A percentile compares a stretch with the other conserved stretches of the same genome.
phyloP scores from a whole-genome alignment of 2,797 vertebrate species.

The Cyclopterus lumpus region DNA sequence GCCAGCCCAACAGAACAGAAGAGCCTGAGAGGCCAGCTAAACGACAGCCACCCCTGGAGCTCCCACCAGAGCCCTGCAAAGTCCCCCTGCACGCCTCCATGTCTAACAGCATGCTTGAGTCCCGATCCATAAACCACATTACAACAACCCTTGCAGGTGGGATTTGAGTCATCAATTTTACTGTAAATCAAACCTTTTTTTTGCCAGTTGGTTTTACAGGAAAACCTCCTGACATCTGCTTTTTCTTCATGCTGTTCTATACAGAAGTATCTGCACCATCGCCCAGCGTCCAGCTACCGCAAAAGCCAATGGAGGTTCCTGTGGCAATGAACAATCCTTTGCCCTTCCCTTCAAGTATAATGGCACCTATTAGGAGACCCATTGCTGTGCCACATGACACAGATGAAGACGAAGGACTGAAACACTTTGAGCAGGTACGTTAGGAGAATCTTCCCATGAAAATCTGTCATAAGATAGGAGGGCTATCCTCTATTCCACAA shows the following conservation, averaged over 20 bases:
- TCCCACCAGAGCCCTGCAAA: slow-evolving; percentile 75
- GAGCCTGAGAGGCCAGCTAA: slow-evolving; percentile 71
- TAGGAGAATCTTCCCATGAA: neutral
- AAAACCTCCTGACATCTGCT: slow-evolving; percentile 1
- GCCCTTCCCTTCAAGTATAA: slow-evolving; percentile 78
- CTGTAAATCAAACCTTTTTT: neutral
- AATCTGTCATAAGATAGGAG: neutral
- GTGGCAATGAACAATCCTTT: slow-evolving; percentile 82
- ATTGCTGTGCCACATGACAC: slow-evolving; percentile 84
- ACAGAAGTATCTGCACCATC: slow-evolving; percentile 85
- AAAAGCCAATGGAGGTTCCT: slow-evolving; percentile 78
- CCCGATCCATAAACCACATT: slow-evolving; percentile 71
- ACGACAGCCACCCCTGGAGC: slow-evolving; percentile 65
- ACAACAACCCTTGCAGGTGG: slow-evolving; percentile 74
- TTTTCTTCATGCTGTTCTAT: slow-evolving; percentile 8
- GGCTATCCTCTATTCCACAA: neutral
- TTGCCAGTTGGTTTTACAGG: neutral
- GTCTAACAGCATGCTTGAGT: slow-evolving; percentile 77
- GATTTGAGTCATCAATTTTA: neutral
- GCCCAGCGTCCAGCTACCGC: slow-evolving; percentile 72
- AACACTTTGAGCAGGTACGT: slow-evolving; percentile 95
- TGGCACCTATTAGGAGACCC: slow-evolving; percentile 83
- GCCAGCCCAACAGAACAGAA: slow-evolving; percentile 68
- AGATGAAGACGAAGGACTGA: slow-evolving; percentile 97
- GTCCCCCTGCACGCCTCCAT: slow-evolving; percentile 70